Percentiles rank a stretch among this genome's conserved stretches.
These are phyloP conservation scores for Mactromeris polynyma DNA, from an alignment of 2,888 invertebrate species.

Conservation along the genomic window DNA sequence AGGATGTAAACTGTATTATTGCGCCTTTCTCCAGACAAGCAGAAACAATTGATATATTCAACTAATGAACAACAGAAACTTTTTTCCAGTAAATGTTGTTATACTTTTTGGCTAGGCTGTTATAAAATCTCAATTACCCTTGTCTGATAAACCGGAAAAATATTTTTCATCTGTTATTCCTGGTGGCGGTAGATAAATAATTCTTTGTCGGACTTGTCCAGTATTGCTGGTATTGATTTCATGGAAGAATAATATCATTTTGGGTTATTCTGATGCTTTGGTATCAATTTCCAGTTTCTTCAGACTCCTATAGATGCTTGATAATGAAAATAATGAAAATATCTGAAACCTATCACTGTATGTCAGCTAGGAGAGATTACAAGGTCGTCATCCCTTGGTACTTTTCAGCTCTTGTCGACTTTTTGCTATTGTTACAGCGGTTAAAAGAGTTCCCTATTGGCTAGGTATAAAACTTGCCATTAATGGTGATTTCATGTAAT, in stretches of 20 bases:
- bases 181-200: conserved; percentile 30
- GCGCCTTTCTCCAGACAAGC: too few species aligned
- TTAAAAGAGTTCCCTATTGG: not conserved
- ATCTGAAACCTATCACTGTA: conserved; percentile 54
- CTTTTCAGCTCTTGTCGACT: not conserved
- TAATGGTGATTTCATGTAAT: conserved; percentile 4
- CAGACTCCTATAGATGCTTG: conserved; percentile 38
- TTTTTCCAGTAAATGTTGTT: not conserved
- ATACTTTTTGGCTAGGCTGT: not conserved
- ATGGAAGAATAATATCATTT: conserved; percentile 26
- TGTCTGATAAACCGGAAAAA: conserved; percentile 27
- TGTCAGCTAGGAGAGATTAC: conserved; percentile 40
- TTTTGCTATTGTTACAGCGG: not conserved
- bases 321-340: conserved; percentile 64
- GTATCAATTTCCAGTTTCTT: conserved; percentile 39
- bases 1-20: too few species aligned
- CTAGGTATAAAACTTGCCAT: not conserved
- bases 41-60: not conserved
- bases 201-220: conserved; percentile 31
- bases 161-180: conserved; percentile 16
- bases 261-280: conserved; percentile 17
- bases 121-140: conserved; percentile 12
- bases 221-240: conserved; percentile 30
- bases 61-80: not conserved
- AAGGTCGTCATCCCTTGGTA: not conserved